A percentile compares a stretch with the other conserved stretches of the same genome.
Conservation (phyloP, 2,888 invertebrate species). For the Trichogramma dendrolimi region DNA sequence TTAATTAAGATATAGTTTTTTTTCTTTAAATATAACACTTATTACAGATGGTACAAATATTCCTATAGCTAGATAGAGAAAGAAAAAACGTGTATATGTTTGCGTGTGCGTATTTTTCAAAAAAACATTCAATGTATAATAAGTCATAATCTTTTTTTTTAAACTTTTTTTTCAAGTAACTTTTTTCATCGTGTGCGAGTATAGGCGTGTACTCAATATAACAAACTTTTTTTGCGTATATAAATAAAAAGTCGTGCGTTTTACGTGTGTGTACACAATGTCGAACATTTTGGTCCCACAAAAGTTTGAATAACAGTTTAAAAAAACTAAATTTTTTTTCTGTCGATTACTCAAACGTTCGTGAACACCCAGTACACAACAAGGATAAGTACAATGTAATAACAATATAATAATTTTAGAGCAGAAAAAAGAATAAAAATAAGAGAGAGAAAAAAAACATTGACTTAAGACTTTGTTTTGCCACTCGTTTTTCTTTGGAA, state of each 20-base stretch:
- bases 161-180: slow-evolving; percentile 4
- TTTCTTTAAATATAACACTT: slow-evolving; percentile 44
- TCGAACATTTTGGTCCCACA: not conserved
- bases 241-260: slow-evolving; percentile 1
- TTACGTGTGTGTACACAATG: slow-evolving; percentile 10
- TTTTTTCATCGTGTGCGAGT: not conserved
- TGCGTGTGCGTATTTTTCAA: slow-evolving; percentile 23
- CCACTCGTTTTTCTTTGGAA: slow-evolving; percentile 18
- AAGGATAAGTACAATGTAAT: not conserved
- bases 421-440: not conserved
- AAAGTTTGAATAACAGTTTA: not conserved
- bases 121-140: slow-evolving; percentile 5
- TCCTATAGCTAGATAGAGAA: slow-evolving; percentile 44
- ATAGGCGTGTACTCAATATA: slow-evolving; percentile 7
- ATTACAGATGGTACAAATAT: slow-evolving; percentile 51
- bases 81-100: slow-evolving; percentile 20
- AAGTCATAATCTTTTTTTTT: too few species aligned
- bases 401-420: slow-evolving; percentile 2
- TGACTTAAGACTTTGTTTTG: slow-evolving; percentile 21
- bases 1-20: slow-evolving; percentile 40
- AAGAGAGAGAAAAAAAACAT: slow-evolving; percentile 11
- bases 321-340: too few species aligned
- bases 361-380: not conserved
- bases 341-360: not conserved
- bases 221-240: slow-evolving; percentile 7